Conservation (phyloP, 2,888 invertebrate genomes). For the Drosophila siamana region DNA sequence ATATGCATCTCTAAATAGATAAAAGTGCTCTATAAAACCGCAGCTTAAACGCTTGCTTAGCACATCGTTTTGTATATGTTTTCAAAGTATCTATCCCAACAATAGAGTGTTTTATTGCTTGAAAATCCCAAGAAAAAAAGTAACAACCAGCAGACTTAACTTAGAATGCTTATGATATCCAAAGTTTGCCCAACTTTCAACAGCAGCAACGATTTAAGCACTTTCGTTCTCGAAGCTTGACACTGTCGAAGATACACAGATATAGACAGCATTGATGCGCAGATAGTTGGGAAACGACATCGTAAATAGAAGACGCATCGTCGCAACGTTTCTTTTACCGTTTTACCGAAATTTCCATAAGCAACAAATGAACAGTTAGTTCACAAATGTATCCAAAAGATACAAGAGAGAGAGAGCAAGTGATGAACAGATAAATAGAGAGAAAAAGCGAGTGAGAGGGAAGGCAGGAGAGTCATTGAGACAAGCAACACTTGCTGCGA, state of each 20-base stretch:
- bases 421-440: conserved; percentile 2
- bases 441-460: conserved; percentile 9
- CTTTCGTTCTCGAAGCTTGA: conserved; percentile 70
- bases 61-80: not conserved
- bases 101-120: not conserved
- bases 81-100: conserved; percentile 3
- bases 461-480: not conserved
- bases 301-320: conserved; percentile 35
- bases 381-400: conserved; percentile 21
- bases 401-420: conserved; percentile 3
- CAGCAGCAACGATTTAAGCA: conserved; percentile 42
- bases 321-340: conserved; percentile 67
- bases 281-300: conserved; percentile 23
- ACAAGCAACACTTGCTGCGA: conserved; percentile 62
- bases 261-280: conserved; percentile 7
- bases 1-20: not conserved
- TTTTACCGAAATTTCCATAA: conserved; percentile 77
- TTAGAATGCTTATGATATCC: conserved; percentile 7
- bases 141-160: not conserved
- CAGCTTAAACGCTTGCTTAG: not conserved
- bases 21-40: not conserved
- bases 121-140: not conserved
- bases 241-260: conserved; percentile 19
- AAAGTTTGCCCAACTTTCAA: conserved; percentile 51
- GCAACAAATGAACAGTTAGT: conserved; percentile 67